Percentiles rank a stretch among this genome's conserved stretches.
Conservation (phyloP, 2,888 invertebrate species). For the Rugalucina vietnamica region DNA sequence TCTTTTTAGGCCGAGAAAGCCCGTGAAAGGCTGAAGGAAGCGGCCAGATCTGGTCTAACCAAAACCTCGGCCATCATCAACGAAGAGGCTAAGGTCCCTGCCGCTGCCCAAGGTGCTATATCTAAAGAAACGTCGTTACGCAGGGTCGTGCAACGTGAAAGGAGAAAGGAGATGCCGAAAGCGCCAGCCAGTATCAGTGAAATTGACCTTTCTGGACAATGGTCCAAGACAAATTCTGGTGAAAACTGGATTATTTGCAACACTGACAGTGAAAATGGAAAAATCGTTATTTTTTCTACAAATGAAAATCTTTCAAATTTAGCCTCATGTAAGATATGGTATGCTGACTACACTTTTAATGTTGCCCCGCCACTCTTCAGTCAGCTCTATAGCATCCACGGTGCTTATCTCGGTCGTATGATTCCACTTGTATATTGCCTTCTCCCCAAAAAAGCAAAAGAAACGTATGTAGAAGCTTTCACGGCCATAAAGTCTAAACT, state of each 20-base stretch:
- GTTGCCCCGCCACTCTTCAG: not conserved
- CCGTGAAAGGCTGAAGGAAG: not conserved
- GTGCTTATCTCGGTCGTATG: not conserved
- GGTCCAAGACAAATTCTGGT: not conserved
- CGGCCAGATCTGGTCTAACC: not conserved
- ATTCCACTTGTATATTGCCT: not conserved
- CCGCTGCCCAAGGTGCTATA: not conserved
- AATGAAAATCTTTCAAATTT: not conserved
- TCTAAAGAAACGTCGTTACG: not conserved
- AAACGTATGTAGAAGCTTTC: not conserved
- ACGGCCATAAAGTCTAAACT: not conserved
- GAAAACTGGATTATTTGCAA: not conserved
- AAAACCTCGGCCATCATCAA: not conserved
- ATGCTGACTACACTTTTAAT: not conserved
- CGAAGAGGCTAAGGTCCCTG: not conserved
- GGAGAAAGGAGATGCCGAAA: not conserved
- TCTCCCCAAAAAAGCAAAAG: not conserved
- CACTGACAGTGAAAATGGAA: not conserved
- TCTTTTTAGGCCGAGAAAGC: slow-evolving; percentile 1
- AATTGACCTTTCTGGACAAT: not conserved
- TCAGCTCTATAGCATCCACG: not conserved
- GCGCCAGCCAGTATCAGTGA: not conserved
- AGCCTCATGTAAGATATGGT: not conserved
- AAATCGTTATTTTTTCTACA: not conserved
- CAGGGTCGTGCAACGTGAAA: not conserved